Evolutionary conservation across 2,888 invertebrate genomes (phyloP), one percentile per base, ranked within the genome.

Genomic region (Drosophila incognita): DNA sequence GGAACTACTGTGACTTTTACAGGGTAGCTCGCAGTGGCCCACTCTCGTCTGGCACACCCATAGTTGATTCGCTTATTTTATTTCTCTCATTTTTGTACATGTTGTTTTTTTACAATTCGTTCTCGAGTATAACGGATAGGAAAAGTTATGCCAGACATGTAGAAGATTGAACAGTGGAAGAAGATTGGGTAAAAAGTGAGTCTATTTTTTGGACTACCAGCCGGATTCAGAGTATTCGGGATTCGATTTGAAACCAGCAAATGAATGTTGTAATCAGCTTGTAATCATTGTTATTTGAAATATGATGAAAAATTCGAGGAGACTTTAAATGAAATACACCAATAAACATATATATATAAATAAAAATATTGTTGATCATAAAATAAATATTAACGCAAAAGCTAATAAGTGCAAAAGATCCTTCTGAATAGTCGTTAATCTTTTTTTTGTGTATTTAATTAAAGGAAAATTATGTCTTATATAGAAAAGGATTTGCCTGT

Each of bases 21-120:
- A 27, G 56, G 38, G 38, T n/a, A 56, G n/a, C n/a, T 36, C 4
- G 6, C 1, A n/a, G 54, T 27, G 7, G 0, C 4, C 2, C 27
- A 38, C n/a, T 8, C 27, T n/a, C 27, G 13, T 13, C 8, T 3
- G 13, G 7, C n/a, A 15, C 52, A 31, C n/a, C 31, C 36, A n/a
- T 2, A 27, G 36, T 36, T 27, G 36, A 27, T 8, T 74, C 58
- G 67, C 71, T 70, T 79, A 36, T 69, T 79, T 75, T 71, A 69
- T 71, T 82, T 68, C 56, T 21, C 62, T 71, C 64, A 70, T 76
- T 72, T 84, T 79, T 70, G 57, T 66, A 60, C 67, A 66, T 71
- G 60, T 40, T 59, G 51, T 49, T 60, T 70, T 69, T 76, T 76
- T 82, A 89, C 88, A 85, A 87, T 87, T 89, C 66, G 61, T 66